These are phyloP conservation scores for Diarsia mendica DNA, from an alignment of 2,888 invertebrate species.

Conservation along the genomic window DNA sequence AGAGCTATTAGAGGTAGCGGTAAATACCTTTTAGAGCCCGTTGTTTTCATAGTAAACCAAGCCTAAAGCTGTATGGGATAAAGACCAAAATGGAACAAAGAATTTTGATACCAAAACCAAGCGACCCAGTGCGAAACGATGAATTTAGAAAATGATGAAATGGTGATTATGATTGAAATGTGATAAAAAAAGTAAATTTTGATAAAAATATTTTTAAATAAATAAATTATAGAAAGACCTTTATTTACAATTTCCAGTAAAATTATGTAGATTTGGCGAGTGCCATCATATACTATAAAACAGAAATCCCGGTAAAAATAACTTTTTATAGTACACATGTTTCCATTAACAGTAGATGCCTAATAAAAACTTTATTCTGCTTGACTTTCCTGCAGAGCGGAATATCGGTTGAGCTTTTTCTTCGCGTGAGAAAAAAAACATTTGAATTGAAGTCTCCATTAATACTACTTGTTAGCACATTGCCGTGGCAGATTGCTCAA, in stretches of 20 bases:
- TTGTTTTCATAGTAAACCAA: conserved; percentile 48
- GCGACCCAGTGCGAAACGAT: conserved; percentile 55
- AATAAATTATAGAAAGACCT: not conserved
- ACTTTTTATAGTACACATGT: not conserved
- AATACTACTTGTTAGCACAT: not conserved
- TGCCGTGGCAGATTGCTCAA: not conserved
- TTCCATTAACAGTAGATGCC: not conserved
- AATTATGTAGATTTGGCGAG: not conserved
- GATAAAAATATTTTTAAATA: not conserved
- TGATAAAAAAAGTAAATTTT: conserved; percentile 2
- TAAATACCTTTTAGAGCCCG: conserved; percentile 63
- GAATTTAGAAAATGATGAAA: conserved; percentile 25
- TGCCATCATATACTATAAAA: too few species aligned
- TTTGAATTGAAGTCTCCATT: not conserved
- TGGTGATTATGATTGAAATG: conserved; percentile 12
- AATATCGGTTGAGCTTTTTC: too few species aligned
- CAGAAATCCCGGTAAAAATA: not conserved
- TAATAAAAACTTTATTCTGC: not conserved
- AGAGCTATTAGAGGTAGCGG: conserved; percentile 51
- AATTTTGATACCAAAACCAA: conserved; percentile 59
- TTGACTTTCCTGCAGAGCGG: not conserved
- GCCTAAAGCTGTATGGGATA: conserved; percentile 53
- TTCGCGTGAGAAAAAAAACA: not conserved
- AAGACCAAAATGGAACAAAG: conserved; percentile 53
- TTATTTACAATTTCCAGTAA: conserved; percentile 25